Percentiles rank a stretch among this genome's conserved stretches.
These are phyloP conservation scores for Aleadryas rufinucha DNA, from an alignment of 2,113 vertebrate genomes.

Conservation along the genomic window DNA sequence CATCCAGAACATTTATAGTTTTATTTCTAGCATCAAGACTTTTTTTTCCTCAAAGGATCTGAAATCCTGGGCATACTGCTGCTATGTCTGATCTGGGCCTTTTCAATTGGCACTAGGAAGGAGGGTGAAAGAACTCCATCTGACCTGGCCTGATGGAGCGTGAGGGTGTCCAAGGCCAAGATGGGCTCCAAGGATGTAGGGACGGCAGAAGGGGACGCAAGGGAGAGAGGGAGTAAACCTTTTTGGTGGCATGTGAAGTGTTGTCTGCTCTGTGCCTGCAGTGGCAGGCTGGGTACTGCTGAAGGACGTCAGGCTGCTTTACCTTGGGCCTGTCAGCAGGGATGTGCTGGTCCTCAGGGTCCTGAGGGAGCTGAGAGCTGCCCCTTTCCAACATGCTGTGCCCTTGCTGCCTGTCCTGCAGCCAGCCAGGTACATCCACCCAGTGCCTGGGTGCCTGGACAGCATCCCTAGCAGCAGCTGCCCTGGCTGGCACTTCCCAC, in stretches of 20 bases:
- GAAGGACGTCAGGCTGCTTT: background rate
- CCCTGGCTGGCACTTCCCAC: background rate
- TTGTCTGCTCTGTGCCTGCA: background rate
- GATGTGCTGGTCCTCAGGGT: background rate
- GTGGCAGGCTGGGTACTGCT: background rate
- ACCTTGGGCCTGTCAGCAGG: background rate
- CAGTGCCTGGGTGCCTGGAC: fast-evolving
- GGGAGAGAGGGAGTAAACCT: background rate
- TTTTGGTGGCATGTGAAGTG: background rate
- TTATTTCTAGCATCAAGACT: background rate
- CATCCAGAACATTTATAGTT: background rate
- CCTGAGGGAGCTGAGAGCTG: background rate
- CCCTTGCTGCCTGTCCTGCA: background rate
- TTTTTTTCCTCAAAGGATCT: background rate
- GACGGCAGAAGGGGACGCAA: background rate
- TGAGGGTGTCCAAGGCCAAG: background rate
- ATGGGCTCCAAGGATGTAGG: background rate
- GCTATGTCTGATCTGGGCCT: background rate
- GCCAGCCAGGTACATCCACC: background rate
- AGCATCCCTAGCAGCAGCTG: background rate
- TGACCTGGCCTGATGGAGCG: background rate
- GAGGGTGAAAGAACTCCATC: background rate
- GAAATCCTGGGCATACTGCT: background rate
- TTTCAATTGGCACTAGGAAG: background rate
- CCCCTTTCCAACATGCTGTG: background rate